Percentiles rank a stretch among this genome's conserved stretches.
Evolutionary conservation across 2,888 invertebrate species (phyloP).

Genomic region (Amiota communis): DNA sequence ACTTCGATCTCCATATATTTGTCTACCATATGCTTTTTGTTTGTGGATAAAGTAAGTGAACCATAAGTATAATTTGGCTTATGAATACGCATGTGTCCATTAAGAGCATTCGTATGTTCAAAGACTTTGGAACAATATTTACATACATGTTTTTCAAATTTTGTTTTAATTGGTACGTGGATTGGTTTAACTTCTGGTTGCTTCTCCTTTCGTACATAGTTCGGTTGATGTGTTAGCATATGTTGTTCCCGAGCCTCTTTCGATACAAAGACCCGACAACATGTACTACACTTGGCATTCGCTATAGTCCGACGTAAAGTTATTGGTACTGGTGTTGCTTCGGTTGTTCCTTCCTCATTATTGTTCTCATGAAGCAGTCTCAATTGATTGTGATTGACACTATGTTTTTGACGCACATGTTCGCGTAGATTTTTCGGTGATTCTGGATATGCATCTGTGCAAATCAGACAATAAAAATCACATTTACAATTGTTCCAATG

Average conservation of each 20-base stretch:
- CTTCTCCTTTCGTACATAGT: background rate
- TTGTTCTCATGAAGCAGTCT: background rate
- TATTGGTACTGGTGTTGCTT: background rate
- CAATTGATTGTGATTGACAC: constrained; percentile 48
- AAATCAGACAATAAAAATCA: constrained; percentile 63
- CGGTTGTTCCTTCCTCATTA: background rate
- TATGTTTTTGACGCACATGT: constrained; percentile 59
- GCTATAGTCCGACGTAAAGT: background rate
- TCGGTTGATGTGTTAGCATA: background rate
- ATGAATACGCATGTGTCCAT: constrained; percentile 65
- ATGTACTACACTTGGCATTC: background rate
- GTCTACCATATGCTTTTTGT: constrained; percentile 12
- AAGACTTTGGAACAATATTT: constrained; percentile 53
- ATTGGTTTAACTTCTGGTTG: background rate
- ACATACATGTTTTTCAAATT: background rate
- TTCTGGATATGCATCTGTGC: constrained; percentile 59
- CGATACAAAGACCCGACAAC: background rate
- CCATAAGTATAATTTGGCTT: constrained; percentile 45
- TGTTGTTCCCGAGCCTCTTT: background rate
- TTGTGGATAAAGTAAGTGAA: constrained; percentile 32
- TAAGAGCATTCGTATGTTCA: constrained; percentile 60
- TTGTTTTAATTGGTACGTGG: no score
- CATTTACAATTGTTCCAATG: constrained; percentile 64
- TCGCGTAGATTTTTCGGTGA: constrained; percentile 59
- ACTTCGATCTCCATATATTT: constrained; percentile 21